Conservation (phyloP, 2,113 vertebrate species). For the Dinomys branickii region DNA sequence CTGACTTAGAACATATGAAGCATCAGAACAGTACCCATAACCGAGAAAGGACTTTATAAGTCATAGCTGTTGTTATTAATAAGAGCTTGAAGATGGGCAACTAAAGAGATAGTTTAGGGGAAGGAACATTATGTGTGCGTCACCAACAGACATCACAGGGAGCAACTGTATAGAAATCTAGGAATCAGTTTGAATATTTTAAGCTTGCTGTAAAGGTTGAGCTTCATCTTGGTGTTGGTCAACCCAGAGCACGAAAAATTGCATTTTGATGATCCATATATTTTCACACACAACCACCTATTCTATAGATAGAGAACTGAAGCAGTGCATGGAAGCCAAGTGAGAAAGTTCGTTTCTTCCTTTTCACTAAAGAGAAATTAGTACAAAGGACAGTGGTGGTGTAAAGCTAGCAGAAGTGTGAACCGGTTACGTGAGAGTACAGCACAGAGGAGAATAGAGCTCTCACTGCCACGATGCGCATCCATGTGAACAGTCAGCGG, state of each 20-base stretch:
- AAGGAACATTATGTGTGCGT: not conserved
- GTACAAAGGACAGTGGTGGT: not conserved
- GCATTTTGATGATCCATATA: not conserved
- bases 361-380: not conserved
- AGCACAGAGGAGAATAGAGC: not conserved
- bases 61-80: constrained; percentile 36
- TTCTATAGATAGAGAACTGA: not conserved
- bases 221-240: not conserved
- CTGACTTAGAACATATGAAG: constrained; percentile 16
- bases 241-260: not conserved
- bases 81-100: constrained; percentile 15
- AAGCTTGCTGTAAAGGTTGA: constrained; percentile 3
- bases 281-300: not conserved
- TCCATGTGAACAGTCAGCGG: not conserved
- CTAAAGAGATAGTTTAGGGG: not conserved
- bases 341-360: not conserved
- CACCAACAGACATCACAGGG: not conserved
- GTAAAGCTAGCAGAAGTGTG: not conserved
- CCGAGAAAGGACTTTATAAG: constrained; percentile 29
- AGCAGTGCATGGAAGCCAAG: not conserved
- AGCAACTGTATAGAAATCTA: constrained; percentile 39
- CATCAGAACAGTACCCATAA: not conserved
- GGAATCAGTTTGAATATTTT: constrained; percentile 15
- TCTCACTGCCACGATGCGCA: not conserved
- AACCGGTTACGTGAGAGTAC: not conserved